These are phyloP conservation scores for Poeciliopsis gracilis DNA, from an alignment of 2,797 vertebrate genomes.

Conservation along the genomic window DNA sequence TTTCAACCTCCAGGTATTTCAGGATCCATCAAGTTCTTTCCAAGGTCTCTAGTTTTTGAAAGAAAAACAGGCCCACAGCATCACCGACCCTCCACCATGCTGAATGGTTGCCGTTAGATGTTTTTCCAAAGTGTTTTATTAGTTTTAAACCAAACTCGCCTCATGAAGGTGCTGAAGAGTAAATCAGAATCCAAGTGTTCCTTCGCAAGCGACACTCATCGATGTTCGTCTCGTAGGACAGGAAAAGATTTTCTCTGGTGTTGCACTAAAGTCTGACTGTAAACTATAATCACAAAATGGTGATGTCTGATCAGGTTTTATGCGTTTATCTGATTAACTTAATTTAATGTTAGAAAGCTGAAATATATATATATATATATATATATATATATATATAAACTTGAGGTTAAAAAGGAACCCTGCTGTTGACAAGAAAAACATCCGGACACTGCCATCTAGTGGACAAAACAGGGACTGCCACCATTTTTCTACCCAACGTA, in stretches of 20 bases:
- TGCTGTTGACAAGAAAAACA: not conserved
- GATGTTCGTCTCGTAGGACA: not conserved
- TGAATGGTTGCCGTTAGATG: not conserved
- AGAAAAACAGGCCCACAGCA: not conserved
- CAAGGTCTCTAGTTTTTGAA: not conserved
- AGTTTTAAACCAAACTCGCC: not conserved
- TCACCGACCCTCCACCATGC: not conserved
- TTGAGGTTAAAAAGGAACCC: not conserved
- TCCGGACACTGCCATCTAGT: slow-evolving; percentile 45
- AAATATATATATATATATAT: no score
- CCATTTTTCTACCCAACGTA: not conserved
- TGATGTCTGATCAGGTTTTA: not conserved
- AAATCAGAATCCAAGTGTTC: not conserved
- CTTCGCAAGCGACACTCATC: not conserved
- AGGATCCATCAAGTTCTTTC: not conserved
- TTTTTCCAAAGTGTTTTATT: not conserved
- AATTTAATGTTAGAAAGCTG: not conserved
- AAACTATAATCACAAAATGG: not conserved
- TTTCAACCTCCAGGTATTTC: not conserved
- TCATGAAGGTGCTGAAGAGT: not conserved
- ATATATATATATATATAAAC: no score
- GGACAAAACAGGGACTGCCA: slow-evolving; percentile 14
- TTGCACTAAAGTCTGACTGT: not conserved
- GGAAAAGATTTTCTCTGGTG: not conserved
- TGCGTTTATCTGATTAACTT: not conserved